Percentiles rank a stretch among this genome's conserved stretches.
Conservation (phyloP, 2,797 vertebrate species). For the Potorous gilbertii region DNA sequence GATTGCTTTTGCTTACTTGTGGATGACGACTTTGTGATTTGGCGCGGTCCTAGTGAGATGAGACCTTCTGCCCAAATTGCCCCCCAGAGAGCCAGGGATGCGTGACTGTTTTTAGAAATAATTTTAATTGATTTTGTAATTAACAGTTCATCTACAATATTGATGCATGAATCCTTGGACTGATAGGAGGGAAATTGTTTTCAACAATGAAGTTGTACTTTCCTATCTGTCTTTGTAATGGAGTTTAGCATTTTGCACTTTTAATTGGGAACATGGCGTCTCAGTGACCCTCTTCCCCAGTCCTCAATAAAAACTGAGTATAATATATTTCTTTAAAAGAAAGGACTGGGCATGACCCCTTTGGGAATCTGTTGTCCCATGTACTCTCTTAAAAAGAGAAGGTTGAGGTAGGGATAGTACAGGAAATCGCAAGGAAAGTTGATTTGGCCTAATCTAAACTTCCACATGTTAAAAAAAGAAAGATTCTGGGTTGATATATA, state of each 20-base stretch:
- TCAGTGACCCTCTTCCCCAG: neutral
- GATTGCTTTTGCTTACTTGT: conserved; percentile 92
- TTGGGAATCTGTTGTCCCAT: neutral
- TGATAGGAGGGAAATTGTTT: conserved; percentile 88
- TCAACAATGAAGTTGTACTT: conserved; percentile 89
- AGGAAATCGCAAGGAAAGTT: conserved; percentile 25
- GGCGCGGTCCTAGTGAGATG: conserved; percentile 86
- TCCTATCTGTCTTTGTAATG: conserved; percentile 86
- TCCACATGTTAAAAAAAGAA: conserved; percentile 14
- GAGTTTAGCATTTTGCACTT: conserved; percentile 82
- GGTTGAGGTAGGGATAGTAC: neutral
- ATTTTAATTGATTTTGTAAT: conserved; percentile 96
- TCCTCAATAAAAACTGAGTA: conserved; percentile 17
- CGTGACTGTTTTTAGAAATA: conserved; percentile 92
- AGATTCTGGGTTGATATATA: conserved; percentile 53
- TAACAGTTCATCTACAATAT: conserved; percentile 92
- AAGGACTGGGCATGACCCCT: conserved; percentile 1
- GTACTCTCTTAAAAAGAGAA: conserved; percentile 4
- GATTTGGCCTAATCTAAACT: neutral
- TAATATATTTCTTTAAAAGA: conserved; percentile 47
- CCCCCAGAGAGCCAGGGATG: conserved; percentile 87
- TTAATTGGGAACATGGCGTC: conserved; percentile 76
- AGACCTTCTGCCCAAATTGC: conserved; percentile 92
- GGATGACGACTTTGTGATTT: conserved; percentile 90
- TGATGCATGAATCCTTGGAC: conserved; percentile 85